Conservation (phyloP, 2,797 vertebrate genomes). For the Tapera naevia region DNA sequence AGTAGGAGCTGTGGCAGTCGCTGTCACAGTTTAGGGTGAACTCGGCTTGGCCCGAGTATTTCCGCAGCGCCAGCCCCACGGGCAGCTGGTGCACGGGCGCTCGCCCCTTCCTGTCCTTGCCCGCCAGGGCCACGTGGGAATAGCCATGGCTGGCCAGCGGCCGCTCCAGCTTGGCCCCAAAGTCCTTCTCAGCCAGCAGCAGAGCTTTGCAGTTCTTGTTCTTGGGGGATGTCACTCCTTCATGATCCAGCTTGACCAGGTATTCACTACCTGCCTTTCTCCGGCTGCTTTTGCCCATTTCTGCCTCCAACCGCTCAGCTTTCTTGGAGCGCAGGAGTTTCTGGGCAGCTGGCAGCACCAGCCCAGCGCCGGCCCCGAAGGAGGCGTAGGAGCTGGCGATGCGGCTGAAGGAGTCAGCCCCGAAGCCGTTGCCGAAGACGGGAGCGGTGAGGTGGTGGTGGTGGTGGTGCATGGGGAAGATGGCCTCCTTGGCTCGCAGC, state of each 20-base stretch:
- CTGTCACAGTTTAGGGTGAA: constrained; percentile 89
- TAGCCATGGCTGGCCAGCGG: constrained; percentile 79
- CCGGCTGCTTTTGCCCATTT: constrained; percentile 70
- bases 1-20: constrained; percentile 94
- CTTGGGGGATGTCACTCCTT: constrained; percentile 97
- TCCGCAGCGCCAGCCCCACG: constrained; percentile 82
- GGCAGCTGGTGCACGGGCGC: constrained; percentile 77
- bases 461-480: constrained; percentile 79
- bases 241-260: constrained; percentile 95
- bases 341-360: constrained; percentile 74
- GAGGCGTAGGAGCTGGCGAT: constrained; percentile 90
- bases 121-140: constrained; percentile 77
- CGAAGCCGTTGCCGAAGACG: constrained; percentile 92
- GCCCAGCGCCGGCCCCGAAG: constrained; percentile 76
- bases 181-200: constrained; percentile 84
- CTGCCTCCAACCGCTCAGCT: constrained; percentile 68
- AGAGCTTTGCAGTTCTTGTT: constrained; percentile 93
- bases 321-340: constrained; percentile 79
- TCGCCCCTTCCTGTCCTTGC: constrained; percentile 85
- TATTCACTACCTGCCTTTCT: constrained; percentile 82
- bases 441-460: constrained; percentile 72
- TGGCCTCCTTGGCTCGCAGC: constrained; percentile 81
- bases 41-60: constrained; percentile 81
- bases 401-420: constrained; percentile 94
- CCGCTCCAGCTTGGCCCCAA: constrained; percentile 74